A percentile compares a stretch with the other conserved stretches of the same genome.
Evolutionary conservation across 1,140 invertebrate genomes (phyloP).

Genomic region (Drosophila jambulina): DNA sequence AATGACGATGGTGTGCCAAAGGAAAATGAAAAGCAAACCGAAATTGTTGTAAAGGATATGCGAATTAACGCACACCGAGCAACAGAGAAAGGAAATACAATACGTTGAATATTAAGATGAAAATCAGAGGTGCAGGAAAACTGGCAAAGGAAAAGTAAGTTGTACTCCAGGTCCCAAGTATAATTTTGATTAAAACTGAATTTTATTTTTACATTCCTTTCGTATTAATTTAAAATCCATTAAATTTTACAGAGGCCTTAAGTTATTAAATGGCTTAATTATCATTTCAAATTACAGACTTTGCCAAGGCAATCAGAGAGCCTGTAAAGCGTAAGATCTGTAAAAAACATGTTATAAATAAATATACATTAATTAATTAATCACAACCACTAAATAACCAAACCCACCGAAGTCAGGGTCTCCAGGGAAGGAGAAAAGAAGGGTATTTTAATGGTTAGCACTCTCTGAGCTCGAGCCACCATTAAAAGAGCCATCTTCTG

Average conservation of each 20-base stretch:
- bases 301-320: slow-evolving; percentile 75
- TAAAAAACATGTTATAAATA: neutral
- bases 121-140: slow-evolving; percentile 20
- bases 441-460: slow-evolving; percentile 70
- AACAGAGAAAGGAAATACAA: slow-evolving; percentile 9
- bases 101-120: slow-evolving; percentile 24
- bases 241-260: neutral
- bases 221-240: neutral
- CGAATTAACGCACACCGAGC: slow-evolving; percentile 27
- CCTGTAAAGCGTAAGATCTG: slow-evolving; percentile 79
- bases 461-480: slow-evolving; percentile 62
- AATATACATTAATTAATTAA: neutral
- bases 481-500: slow-evolving; percentile 75
- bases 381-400: neutral
- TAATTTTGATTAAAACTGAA: neutral
- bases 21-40: slow-evolving; percentile 37
- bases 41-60: slow-evolving; percentile 42
- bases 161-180: neutral
- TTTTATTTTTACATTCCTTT: neutral
- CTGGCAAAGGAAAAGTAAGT: slow-evolving; percentile 9
- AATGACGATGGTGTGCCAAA: slow-evolving; percentile 21
- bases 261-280: neutral
- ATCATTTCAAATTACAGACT: slow-evolving; percentile 57
- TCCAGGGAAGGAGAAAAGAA: slow-evolving; percentile 77
- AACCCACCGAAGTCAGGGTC: slow-evolving; percentile 66